Conservation (phyloP, 2,113 vertebrate genomes). For the Ammodytes dubius region DNA sequence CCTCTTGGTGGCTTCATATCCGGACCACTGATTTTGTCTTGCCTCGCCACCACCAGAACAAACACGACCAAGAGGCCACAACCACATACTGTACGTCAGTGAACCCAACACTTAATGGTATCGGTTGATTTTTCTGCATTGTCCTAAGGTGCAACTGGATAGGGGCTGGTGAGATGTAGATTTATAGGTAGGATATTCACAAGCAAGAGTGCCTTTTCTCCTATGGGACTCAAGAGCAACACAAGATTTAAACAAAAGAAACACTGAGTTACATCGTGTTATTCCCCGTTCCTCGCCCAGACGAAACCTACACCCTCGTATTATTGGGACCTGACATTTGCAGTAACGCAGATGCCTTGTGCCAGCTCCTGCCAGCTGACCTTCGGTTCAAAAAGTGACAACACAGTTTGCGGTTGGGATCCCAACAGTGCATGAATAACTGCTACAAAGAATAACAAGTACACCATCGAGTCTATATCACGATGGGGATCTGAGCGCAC, state of each 20-base stretch:
- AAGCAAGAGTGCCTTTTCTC: conserved; percentile 48
- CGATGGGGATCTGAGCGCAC: conserved; percentile 35
- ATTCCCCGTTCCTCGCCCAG: conserved; percentile 55
- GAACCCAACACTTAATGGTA: not conserved
- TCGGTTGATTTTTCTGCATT: not conserved
- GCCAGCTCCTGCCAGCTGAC: conserved; percentile 57
- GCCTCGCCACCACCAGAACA: conserved; percentile 35
- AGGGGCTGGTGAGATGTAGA: conserved; percentile 47
- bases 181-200: conserved; percentile 71
- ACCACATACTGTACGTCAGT: not conserved
- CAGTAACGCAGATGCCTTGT: conserved; percentile 53
- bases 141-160: conserved; percentile 58
- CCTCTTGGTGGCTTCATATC: conserved; percentile 60
- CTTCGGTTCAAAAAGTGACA: conserved; percentile 53
- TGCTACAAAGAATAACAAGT: conserved; percentile 53
- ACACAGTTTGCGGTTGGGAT: conserved; percentile 46
- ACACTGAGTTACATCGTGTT: conserved; percentile 58
- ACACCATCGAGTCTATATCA: conserved; percentile 24
- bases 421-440: conserved; percentile 43
- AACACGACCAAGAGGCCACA: conserved; percentile 18
- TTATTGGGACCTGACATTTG: conserved; percentile 59
- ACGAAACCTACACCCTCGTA: conserved; percentile 67
- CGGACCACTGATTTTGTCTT: conserved; percentile 22
- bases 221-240: conserved; percentile 39
- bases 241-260: conserved; percentile 36